Conservation (phyloP, 2,113 vertebrate genomes). For the Empidonax alnorum region DNA sequence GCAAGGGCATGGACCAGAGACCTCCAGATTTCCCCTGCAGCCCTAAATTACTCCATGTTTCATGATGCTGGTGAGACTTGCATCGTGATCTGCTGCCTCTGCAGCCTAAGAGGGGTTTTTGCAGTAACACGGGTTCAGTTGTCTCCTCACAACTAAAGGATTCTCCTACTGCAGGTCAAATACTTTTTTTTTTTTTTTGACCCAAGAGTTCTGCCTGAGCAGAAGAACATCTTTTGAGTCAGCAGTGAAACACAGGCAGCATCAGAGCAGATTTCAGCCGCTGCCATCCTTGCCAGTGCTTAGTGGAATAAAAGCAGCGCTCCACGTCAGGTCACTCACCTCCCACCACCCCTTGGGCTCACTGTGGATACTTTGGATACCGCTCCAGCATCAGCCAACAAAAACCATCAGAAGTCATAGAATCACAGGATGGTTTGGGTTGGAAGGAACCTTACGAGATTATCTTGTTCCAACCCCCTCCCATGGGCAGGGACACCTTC, state of each 20-base stretch:
- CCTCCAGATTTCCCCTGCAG: neutral
- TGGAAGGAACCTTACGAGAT: neutral
- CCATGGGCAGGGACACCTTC: neutral
- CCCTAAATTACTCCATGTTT: rapidly evolving
- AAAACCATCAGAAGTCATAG: neutral
- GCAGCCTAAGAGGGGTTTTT: neutral
- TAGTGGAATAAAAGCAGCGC: rapidly evolving
- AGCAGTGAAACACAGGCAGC: neutral
- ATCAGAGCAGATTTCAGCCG: neutral
- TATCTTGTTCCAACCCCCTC: neutral
- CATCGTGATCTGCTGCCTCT: rapidly evolving
- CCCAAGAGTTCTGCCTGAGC: neutral
- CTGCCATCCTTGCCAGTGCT: neutral
- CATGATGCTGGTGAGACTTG: neutral
- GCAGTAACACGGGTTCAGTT: neutral
- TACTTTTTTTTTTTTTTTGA: neutral
- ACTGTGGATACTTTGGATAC: rapidly evolving
- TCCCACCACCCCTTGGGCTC: neutral
- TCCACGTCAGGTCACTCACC: rapidly evolving
- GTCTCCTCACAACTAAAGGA: neutral
- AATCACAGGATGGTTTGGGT: neutral
- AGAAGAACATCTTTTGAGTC: neutral
- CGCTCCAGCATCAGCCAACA: neutral
- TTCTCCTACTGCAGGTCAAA: neutral
- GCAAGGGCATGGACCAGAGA: neutral